Conservation (phyloP, 2,797 vertebrate species). For the Botia kubotai region DNA sequence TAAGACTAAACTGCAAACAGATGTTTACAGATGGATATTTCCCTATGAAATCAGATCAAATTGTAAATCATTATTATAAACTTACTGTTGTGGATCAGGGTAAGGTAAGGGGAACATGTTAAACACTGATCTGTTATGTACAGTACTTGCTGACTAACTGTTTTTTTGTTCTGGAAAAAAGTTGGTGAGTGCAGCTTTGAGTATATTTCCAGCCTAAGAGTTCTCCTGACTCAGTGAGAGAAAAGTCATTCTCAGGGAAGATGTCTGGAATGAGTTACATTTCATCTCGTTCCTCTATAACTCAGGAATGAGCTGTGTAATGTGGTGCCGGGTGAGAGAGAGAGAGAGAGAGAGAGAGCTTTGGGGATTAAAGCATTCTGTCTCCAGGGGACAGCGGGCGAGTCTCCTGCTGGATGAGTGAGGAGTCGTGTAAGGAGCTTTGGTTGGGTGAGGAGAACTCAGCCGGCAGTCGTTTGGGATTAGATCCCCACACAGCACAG, state of each 20-base stretch:
- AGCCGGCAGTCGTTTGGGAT: slow-evolving; percentile 72
- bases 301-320: slow-evolving; percentile 35
- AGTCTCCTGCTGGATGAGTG: slow-evolving; percentile 46
- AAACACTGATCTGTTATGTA: too few species aligned
- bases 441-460: slow-evolving; percentile 65
- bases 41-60: too few species aligned
- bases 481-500: slow-evolving; percentile 64
- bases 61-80: too few species aligned
- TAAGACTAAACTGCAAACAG: too few species aligned
- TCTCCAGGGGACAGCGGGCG: slow-evolving; percentile 26
- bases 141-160: too few species aligned
- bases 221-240: slow-evolving; percentile 1
- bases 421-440: slow-evolving; percentile 72
- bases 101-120: too few species aligned
- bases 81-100: too few species aligned
- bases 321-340: slow-evolving; percentile 20
- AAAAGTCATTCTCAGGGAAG: slow-evolving; percentile 14
- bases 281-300: slow-evolving; percentile 39
- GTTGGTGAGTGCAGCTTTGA: neutral
- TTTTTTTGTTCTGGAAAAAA: too few species aligned
- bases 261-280: slow-evolving; percentile 31
- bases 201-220: neutral
- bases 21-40: too few species aligned
- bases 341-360: slow-evolving; percentile 5
- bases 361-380: slow-evolving; percentile 46